Percentiles rank a stretch among this genome's conserved stretches.
Conservation (phyloP, 2,888 invertebrate genomes). For the Ernsta delagoae region DNA sequence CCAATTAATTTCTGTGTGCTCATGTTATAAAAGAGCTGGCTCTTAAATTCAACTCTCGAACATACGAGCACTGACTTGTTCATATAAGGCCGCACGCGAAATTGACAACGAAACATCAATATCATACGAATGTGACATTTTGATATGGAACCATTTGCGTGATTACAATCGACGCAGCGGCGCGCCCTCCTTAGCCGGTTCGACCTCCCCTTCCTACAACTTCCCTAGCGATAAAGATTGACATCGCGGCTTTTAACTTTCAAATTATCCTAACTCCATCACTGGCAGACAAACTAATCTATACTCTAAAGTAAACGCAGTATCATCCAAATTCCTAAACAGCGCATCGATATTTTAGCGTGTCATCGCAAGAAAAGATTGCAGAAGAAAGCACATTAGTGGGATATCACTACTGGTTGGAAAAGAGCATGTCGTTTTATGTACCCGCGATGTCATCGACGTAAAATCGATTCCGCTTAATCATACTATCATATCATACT, state of each 20-base stretch:
- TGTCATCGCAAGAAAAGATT: conserved; percentile 83
- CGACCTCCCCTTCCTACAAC: conserved; percentile 68
- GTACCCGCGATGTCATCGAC: conserved; percentile 64
- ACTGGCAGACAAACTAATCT: conserved; percentile 53
- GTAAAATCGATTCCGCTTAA: conserved; percentile 72
- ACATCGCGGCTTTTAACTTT: conserved; percentile 75
- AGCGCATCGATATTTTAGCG: conserved; percentile 62
- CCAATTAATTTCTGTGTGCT: neutral
- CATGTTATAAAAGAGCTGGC: neutral
- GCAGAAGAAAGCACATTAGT: conserved; percentile 81
- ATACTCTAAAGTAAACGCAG: conserved; percentile 51
- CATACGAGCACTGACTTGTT: conserved; percentile 15
- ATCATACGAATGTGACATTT: conserved; percentile 76
- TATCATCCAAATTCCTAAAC: conserved; percentile 58
- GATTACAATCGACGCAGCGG: conserved; percentile 82
- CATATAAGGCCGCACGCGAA: conserved; percentile 39
- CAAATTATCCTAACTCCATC: conserved; percentile 74
- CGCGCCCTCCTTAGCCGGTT: conserved; percentile 68
- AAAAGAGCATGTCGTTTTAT: conserved; percentile 75
- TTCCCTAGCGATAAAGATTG: conserved; percentile 84
- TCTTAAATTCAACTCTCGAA: neutral
- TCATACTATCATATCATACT: no score
- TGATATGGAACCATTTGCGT: conserved; percentile 83
- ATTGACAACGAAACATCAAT: conserved; percentile 74
- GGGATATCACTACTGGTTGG: conserved; percentile 77